Evolutionary conservation across 1,140 invertebrate genomes (phyloP).

Genomic region (Branchinecta lindahli): DNA sequence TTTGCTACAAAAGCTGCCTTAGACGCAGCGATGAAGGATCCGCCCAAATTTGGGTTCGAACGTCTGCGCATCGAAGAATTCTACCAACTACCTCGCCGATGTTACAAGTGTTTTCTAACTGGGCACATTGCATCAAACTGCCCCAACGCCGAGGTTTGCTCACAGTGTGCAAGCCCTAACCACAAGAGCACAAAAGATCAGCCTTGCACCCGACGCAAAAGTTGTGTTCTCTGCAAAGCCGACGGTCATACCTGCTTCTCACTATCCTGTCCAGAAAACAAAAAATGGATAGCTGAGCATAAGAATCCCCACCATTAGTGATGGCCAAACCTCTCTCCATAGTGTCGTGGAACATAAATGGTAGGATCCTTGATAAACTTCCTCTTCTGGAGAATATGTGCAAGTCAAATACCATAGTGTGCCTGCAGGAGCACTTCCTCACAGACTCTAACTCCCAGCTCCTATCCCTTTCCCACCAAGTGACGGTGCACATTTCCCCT

Average conservation of each 20-base stretch:
- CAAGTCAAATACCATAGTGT: not conserved
- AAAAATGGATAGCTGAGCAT: not conserved
- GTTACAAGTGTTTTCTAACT: not conserved
- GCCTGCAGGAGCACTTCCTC: slow-evolving; percentile 3
- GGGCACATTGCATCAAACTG: not conserved
- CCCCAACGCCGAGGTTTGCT: not conserved
- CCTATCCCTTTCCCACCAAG: not conserved
- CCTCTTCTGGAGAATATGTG: not conserved
- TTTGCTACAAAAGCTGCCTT: not conserved
- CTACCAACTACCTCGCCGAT: not conserved
- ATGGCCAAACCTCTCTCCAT: slow-evolving; percentile 3
- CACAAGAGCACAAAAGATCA: not conserved
- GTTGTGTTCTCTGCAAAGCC: not conserved
- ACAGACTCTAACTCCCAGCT: slow-evolving; percentile 4
- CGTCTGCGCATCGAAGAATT: slow-evolving; percentile 1
- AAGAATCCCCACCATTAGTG: not conserved
- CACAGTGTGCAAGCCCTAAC: not conserved
- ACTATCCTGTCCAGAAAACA: slow-evolving; percentile 4
- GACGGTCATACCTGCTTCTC: not conserved
- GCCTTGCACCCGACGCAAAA: not conserved
- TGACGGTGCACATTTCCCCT: not conserved
- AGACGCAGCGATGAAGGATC: not conserved
- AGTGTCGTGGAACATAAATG: slow-evolving; percentile 1
- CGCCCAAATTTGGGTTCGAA: too few species aligned
- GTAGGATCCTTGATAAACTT: not conserved